Evolutionary conservation across 1,140 invertebrate genomes (phyloP).

Genomic region (Protaetia brevitarsis): DNA sequence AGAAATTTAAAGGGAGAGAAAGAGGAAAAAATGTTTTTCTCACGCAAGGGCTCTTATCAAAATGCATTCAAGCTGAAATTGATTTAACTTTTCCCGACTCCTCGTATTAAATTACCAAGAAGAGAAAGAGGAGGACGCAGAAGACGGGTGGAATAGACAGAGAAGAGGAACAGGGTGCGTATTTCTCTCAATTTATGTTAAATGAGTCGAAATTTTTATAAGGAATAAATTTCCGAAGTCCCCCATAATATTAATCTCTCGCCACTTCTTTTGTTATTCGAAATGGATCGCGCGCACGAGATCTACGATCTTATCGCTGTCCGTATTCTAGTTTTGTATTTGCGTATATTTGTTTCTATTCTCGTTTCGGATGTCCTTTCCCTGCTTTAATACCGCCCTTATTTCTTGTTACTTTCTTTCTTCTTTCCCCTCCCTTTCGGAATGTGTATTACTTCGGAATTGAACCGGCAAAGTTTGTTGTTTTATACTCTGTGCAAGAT

Average conservation of each 20-base stretch:
- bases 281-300: background rate
- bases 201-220: constrained; percentile 13
- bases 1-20: background rate
- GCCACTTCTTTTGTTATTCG: constrained; percentile 6
- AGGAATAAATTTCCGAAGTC: background rate
- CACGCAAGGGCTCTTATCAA: constrained; percentile 3
- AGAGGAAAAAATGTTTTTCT: constrained; percentile 8
- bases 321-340: background rate
- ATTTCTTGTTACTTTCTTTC: background rate
- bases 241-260: background rate
- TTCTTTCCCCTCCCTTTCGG: too few species aligned
- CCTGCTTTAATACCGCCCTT: background rate
- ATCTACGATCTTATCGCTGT: background rate
- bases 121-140: background rate
- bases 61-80: constrained; percentile 16
- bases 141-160: too few species aligned
- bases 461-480: background rate
- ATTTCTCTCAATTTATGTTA: background rate
- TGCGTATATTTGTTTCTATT: background rate
- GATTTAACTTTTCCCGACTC: constrained; percentile 4
- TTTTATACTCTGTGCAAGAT: constrained; percentile 3
- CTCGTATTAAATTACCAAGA: background rate
- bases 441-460: background rate
- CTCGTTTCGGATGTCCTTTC: background rate
- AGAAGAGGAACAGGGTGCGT: too few species aligned